These are phyloP conservation scores for Masticophis lateralis DNA, from an alignment of 2,797 vertebrate genomes.

Conservation along the genomic window DNA sequence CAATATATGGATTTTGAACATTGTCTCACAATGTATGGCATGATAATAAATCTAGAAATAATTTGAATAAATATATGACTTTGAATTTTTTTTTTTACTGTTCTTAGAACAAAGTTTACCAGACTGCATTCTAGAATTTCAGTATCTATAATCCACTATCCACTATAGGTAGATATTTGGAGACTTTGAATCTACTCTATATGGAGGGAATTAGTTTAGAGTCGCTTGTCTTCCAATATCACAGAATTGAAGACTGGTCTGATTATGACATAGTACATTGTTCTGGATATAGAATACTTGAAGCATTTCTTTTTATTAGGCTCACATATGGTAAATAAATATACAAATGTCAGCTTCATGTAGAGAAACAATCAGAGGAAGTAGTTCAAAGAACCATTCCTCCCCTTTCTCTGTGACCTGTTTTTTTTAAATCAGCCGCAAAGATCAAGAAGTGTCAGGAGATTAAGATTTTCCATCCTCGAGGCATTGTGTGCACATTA, in stretches of 20 bases:
- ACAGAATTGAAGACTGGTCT: background rate
- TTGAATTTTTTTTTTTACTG: background rate
- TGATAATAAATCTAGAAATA: background rate
- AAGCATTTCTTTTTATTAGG: background rate
- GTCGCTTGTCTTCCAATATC: background rate
- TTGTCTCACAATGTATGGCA: background rate
- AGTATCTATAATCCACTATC: background rate
- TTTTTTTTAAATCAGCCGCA: background rate
- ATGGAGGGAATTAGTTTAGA: background rate
- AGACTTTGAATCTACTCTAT: background rate
- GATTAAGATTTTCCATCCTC: conserved; percentile 20
- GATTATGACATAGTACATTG: background rate
- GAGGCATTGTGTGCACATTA: background rate
- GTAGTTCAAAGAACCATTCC: background rate
- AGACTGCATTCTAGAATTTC: background rate
- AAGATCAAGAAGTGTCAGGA: background rate
- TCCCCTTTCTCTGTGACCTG: background rate
- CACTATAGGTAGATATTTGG: background rate
- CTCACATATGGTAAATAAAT: background rate
- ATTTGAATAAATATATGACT: background rate
- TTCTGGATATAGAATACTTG: background rate
- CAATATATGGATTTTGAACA: background rate
- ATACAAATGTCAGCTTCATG: background rate
- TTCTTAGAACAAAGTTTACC: background rate
- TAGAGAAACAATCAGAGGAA: background rate